Conservation (phyloP, 1,140 invertebrate species). For the Bradysia coprophila region DNA sequence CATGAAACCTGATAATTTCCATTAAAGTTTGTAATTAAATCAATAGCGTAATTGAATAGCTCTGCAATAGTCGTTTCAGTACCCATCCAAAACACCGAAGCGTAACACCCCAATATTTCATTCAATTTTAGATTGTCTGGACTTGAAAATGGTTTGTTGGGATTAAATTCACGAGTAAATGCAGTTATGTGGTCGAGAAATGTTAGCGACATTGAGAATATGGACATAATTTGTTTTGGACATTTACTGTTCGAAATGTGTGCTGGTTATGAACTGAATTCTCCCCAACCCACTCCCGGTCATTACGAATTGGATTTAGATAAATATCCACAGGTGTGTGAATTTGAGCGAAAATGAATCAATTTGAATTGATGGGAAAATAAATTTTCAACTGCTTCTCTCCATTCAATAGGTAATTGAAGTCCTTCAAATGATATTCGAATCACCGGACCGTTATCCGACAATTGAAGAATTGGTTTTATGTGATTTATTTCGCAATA, state of each 20-base stretch:
- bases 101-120: slow-evolving; percentile 4
- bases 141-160: slow-evolving; percentile 68
- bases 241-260: slow-evolving; percentile 84
- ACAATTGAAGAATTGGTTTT: slow-evolving; percentile 57
- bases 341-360: neutral
- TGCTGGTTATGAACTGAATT: slow-evolving; percentile 58
- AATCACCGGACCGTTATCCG: slow-evolving; percentile 41
- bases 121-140: slow-evolving; percentile 46
- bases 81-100: too few relatives aligned
- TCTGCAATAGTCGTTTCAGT: too few relatives aligned
- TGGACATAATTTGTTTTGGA: slow-evolving; percentile 59
- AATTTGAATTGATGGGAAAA: too few relatives aligned
- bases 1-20: too few relatives aligned
- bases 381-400: too few relatives aligned
- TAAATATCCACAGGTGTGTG: slow-evolving; percentile 49
- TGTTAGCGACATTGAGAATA: slow-evolving; percentile 34
- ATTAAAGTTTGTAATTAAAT: too few relatives aligned
- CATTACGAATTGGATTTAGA: slow-evolving; percentile 51
- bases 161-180: slow-evolving; percentile 46
- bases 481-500: slow-evolving; percentile 68
- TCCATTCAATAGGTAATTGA: slow-evolving; percentile 46
- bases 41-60: too few relatives aligned
- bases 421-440: slow-evolving; percentile 65
- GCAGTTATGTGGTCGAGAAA: slow-evolving; percentile 27
- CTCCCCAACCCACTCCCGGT: slow-evolving; percentile 45